Conservation (phyloP, 2,888 invertebrate genomes). For the Epirrhoe alternata region DNA sequence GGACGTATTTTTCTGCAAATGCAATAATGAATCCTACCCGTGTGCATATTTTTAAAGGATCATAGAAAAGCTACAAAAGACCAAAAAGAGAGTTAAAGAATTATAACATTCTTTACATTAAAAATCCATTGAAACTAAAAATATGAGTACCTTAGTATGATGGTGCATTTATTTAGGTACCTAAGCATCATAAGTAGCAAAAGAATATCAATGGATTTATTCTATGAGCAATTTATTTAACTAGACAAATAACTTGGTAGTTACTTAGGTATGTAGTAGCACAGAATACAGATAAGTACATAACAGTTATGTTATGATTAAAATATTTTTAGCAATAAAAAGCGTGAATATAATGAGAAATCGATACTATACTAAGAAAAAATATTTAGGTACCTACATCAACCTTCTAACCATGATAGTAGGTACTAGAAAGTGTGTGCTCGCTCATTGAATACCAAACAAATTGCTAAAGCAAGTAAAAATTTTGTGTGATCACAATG, state of each 20-base stretch:
- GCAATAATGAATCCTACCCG: too few relatives aligned
- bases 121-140: neutral
- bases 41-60: neutral
- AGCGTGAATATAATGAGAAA: neutral
- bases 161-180: too few relatives aligned
- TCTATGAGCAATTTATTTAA: neutral
- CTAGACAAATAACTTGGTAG: neutral
- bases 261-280: too few relatives aligned
- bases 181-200: too few relatives aligned
- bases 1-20: too few relatives aligned
- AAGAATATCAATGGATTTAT: neutral
- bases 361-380: neutral
- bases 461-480: too few relatives aligned
- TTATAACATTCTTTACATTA: neutral
- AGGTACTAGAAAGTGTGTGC: neutral
- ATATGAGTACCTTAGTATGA: neutral
- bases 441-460: too few relatives aligned
- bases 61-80: slow-evolving; percentile 2
- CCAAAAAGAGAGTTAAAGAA: neutral
- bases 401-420: neutral
- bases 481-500: too few relatives aligned
- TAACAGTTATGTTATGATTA: neutral
- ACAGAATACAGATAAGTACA: too few relatives aligned
- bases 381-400: too few relatives aligned
- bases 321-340: neutral